A percentile compares a stretch with the other conserved stretches of the same genome.
These are phyloP conservation scores for Anastrepha obliqua DNA, from an alignment of 1,140 invertebrate genomes.

Conservation along the genomic window DNA sequence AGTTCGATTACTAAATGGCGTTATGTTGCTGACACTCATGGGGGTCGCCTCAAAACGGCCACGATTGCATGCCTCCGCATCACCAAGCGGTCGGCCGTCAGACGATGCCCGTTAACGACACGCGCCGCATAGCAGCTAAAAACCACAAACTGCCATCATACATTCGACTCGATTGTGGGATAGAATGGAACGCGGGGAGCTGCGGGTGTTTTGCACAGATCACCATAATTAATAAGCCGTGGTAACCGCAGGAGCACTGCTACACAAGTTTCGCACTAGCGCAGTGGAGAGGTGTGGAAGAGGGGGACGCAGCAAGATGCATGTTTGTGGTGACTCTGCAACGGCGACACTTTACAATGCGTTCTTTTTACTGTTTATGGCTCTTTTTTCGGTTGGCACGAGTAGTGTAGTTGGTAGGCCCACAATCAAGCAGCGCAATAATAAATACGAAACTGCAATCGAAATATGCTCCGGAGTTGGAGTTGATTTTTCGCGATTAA, in stretches of 20 bases:
- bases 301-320: neutral
- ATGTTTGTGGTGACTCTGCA: conserved; percentile 46
- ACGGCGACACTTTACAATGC: conserved; percentile 11
- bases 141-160: neutral
- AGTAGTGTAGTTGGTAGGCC: neutral
- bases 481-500: conserved; percentile 36
- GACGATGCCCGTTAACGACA: conserved; percentile 32
- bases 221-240: conserved; percentile 48
- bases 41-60: conserved; percentile 28
- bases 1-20: conserved; percentile 51
- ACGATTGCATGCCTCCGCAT: conserved; percentile 15
- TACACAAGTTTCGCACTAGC: neutral
- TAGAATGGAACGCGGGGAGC: neutral
- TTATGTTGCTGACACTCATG: conserved; percentile 43
- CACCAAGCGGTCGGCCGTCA: neutral
- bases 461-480: conserved; percentile 18
- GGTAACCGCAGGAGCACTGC: conserved; percentile 42
- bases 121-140: conserved; percentile 2
- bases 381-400: neutral
- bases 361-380: neutral
- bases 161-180: neutral
- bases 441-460: conserved; percentile 37
- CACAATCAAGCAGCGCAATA: neutral
- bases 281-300: neutral
- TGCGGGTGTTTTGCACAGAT: conserved; percentile 8